A percentile compares a stretch with the other conserved stretches of the same genome.
Evolutionary conservation across 2,113 vertebrate species (phyloP).

Genomic region (Lamprologus ornatipinnis): DNA sequence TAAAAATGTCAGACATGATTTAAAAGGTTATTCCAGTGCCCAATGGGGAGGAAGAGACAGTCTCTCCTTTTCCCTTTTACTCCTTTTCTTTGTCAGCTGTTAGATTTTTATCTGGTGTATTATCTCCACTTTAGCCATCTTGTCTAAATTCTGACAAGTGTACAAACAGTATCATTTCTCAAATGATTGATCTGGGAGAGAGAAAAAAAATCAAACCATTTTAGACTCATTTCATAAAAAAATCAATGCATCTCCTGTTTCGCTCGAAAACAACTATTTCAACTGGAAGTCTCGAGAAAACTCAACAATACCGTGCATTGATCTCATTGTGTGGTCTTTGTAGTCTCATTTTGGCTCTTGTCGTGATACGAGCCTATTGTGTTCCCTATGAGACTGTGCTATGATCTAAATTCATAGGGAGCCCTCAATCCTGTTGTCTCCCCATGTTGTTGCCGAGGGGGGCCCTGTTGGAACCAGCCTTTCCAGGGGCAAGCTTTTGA

Average conservation of each 20-base stretch:
- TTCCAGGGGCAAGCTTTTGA: constrained; percentile 57
- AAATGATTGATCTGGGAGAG: neutral
- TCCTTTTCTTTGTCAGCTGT: constrained; percentile 23
- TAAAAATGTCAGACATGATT: constrained; percentile 88
- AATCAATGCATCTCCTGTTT: constrained; percentile 19
- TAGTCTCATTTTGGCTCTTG: constrained; percentile 21
- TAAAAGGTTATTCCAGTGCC: constrained; percentile 83
- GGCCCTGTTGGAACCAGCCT: constrained; percentile 20
- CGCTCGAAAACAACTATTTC: neutral
- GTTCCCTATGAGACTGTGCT: constrained; percentile 21
- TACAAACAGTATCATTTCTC: neutral
- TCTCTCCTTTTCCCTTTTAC: neutral
- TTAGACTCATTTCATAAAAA: constrained; percentile 6
- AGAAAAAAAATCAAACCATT: neutral
- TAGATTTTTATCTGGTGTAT: constrained; percentile 34
- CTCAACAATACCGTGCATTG: constrained; percentile 15
- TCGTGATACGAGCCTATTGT: constrained; percentile 26
- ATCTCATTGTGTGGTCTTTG: constrained; percentile 43
- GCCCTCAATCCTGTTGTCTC: constrained; percentile 32
- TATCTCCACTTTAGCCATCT: neutral
- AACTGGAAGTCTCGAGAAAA: neutral
- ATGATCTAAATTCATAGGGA: constrained; percentile 49
- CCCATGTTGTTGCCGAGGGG: constrained; percentile 45
- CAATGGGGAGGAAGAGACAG: constrained; percentile 30
- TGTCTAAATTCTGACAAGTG: neutral